Evolutionary conservation across 2,113 vertebrate genomes (phyloP).

Genomic region (Erythrolamprus reginae): DNA sequence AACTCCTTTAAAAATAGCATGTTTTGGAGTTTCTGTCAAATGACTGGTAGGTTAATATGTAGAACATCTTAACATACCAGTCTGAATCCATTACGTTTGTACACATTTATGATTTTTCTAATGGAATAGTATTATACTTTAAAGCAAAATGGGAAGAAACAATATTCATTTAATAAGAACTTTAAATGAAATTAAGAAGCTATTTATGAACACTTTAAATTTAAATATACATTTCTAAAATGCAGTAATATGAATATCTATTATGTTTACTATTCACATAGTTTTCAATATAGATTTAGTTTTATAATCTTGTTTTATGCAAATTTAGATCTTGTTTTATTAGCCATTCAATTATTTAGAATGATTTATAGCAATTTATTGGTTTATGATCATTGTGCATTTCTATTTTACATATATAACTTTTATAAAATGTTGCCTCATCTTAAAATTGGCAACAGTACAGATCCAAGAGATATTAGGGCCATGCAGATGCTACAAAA

Average conservation of each 20-base stretch:
- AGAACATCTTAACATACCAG: background rate
- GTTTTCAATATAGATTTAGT: background rate
- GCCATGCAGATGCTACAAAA: background rate
- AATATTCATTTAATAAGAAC: background rate
- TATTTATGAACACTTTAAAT: background rate
- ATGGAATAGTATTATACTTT: background rate
- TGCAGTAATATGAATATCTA: background rate
- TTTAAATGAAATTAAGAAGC: conserved; percentile 1
- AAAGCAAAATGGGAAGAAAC: background rate
- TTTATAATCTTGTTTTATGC: background rate
- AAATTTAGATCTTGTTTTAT: background rate
- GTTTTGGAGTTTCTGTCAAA: background rate
- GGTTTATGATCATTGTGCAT: too few species aligned
- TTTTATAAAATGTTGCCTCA: background rate
- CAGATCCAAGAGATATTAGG: background rate
- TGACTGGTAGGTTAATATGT: fast-evolving
- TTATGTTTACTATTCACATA: background rate
- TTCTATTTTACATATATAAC: background rate
- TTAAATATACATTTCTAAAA: background rate
- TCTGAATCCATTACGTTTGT: background rate
- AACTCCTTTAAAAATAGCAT: background rate
- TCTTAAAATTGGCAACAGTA: background rate
- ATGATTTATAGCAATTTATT: background rate
- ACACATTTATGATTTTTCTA: background rate
- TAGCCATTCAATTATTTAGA: background rate